Evolutionary conservation across 1,140 invertebrate species (phyloP), one percentile per base, ranked within the genome.

Genomic region (Habropoda laboriosa): DNA sequence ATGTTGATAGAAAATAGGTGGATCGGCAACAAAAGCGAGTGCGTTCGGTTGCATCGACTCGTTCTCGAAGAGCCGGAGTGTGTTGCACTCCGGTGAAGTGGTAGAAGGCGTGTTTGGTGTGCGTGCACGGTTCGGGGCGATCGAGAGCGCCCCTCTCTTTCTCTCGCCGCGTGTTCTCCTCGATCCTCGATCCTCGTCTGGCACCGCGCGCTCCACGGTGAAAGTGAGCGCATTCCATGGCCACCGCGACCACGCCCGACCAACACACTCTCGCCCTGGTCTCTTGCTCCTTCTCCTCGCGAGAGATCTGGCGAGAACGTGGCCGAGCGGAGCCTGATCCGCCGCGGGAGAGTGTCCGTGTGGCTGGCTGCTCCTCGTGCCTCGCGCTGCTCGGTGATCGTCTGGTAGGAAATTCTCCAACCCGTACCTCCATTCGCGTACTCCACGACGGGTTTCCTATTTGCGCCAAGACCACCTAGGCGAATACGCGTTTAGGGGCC

Each of bases 171-270:
- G 27, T 80, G 63, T 57, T 72, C 83, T 81, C 77, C 61, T 61
- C 80, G 58, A 61, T 81, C 77, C 61, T 61, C 80, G 58, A 61
- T 68, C 70, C 71, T 83, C 70, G 79, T 86, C 83, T 72, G n/a
- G 61, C 42, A 47, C 81, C 68, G 79, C 63, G 88, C 82, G n/a
- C n/a, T n/a, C 88, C 86, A 81, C 88, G 92, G 92, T 93, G 92
- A 93, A 93, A 93, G 92, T 93, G 92, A 93, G 92, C 92, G 92
- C 92, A 93, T 93, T 93, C 92, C 92, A 92, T 92, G 92, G 92
- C 91, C 92, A 92, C 90, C 86, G 90, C 89, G 90, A 92, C 92
- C 92, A 93, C 92, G 92, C 92, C 92, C 92, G 91, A 92, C 87
- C 86, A 91, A 90, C 88, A 86, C 85, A 86, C 85, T 80, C 84